Conservation (phyloP, 2,113 vertebrate species). For the Plotosus lineatus region DNA sequence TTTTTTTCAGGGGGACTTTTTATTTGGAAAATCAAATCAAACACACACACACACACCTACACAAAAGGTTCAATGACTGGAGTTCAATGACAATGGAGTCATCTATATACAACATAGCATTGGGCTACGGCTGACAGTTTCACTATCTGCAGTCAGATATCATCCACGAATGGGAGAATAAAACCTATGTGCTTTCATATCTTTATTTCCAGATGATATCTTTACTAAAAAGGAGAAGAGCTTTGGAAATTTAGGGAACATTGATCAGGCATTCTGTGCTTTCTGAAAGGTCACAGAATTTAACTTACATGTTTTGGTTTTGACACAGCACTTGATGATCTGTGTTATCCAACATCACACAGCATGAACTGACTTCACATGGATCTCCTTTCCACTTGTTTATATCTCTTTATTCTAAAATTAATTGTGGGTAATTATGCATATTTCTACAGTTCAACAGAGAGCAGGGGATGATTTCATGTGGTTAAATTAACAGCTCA, state of each 20-base stretch:
- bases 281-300: neutral
- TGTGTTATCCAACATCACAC: slow-evolving; percentile 53
- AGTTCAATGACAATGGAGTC: neutral
- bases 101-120: neutral
- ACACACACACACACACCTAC: neutral
- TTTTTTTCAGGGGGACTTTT: too few species aligned
- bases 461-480: slow-evolving; percentile 66
- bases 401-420: slow-evolving; percentile 71
- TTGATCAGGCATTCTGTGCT: neutral
- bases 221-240: neutral
- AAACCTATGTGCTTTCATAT: neutral
- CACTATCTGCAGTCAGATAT: neutral
- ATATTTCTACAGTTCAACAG: slow-evolving; percentile 68
- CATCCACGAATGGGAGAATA: neutral
- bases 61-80: neutral
- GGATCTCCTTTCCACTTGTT: slow-evolving; percentile 64
- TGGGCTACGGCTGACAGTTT: neutral
- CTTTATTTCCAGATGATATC: neutral
- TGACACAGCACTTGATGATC: slow-evolving; percentile 15
- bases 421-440: slow-evolving; percentile 82
- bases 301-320: slow-evolving; percentile 10
- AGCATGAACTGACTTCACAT: slow-evolving; percentile 40
- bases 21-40: neutral
- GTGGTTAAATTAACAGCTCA: slow-evolving; percentile 75
- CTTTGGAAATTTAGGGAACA: neutral